Base-by-base conservation (phyloP, 2,113 vertebrate genomes). In the Seriola dumerili region DNA sequence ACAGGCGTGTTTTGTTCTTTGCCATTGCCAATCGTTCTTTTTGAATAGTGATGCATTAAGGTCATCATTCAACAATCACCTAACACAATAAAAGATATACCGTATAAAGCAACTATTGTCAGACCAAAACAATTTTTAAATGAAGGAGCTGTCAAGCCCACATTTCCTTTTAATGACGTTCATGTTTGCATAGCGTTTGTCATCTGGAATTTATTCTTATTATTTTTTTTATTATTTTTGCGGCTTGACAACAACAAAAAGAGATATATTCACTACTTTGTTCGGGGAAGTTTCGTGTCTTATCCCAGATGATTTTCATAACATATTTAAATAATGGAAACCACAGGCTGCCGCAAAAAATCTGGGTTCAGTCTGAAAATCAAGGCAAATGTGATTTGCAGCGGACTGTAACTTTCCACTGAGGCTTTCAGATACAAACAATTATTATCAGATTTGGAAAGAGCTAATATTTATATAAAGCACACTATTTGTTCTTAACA, bases 401-500 rank as follows among this genome's bases (percentile, higher is more conserved):
- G 23, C 0, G 4, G 50, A 72, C 48, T 89, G 54, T 58, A 52
- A 34, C 61, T 76, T 71, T 71, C 61, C 46, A 29, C 32, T 16
- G 40, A 78, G 25, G 58, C 63, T 61, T 65, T 65, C 16, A 65
- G 36, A 36, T 42, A 32, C 16, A 75, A 67, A 70, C 29, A 67
- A 63, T 72, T 54, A 85, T 69, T 44, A 80, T 55, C 72, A 80
- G n/a, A 76, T 84, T 52, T 72, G 10, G 29, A 59, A 73, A 58
- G 29, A 81, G 64, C 36, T 29, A 32, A 83, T 81, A 80, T 77
- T 66, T 80, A 70, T 23, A 65, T 29, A 48, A 64, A 71, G 38
- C 32, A 71, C 9, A 69, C 25, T 19, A 40, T 65, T 83, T 78
- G n/a, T 57, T 48, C 19, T 32, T 1, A 52, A 62, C 57, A 73